These are phyloP conservation scores for Drosophila azteca DNA, from an alignment of 1,140 invertebrate genomes.

Conservation along the genomic window DNA sequence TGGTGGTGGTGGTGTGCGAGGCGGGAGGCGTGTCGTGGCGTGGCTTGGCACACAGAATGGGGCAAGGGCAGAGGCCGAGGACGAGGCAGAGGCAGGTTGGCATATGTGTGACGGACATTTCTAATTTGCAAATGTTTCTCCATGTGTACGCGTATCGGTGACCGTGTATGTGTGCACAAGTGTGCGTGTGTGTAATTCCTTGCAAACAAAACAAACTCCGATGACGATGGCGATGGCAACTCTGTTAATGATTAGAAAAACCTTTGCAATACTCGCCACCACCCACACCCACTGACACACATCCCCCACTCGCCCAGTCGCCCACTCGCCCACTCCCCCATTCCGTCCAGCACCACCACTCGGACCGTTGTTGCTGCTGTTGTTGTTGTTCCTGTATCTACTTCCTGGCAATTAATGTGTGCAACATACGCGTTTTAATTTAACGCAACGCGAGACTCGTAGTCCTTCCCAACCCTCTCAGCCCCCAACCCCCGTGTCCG, in stretches of 20 bases:
- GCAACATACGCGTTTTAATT: conserved; percentile 81
- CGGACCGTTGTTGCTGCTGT: conserved; percentile 32
- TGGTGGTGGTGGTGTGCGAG: neutral
- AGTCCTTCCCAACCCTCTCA: conserved; percentile 14
- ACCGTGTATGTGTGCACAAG: conserved; percentile 3
- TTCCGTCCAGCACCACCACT: neutral
- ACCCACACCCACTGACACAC: neutral
- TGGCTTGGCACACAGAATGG: conserved; percentile 14
- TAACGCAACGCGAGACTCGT: conserved; percentile 63
- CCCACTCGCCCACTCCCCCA: neutral
- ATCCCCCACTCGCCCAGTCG: neutral
- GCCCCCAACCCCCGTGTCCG: neutral
- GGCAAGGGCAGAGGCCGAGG: conserved; percentile 2
- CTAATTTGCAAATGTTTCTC: conserved; percentile 76
- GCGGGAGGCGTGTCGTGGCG: neutral
- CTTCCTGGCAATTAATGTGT: conserved; percentile 79
- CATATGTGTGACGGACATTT: conserved; percentile 79
- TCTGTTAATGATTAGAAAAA: conserved; percentile 83
- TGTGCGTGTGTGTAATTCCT: conserved; percentile 49
- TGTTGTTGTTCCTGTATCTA: conserved; percentile 54
- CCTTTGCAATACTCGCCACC: conserved; percentile 44
- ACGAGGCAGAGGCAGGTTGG: conserved; percentile 2
- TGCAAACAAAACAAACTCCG: conserved; percentile 50
- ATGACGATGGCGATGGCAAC: conserved; percentile 54
- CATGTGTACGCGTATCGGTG: conserved; percentile 9